These are phyloP conservation scores for Drosophila birchii DNA, from an alignment of 2,888 invertebrate species.

Conservation along the genomic window DNA sequence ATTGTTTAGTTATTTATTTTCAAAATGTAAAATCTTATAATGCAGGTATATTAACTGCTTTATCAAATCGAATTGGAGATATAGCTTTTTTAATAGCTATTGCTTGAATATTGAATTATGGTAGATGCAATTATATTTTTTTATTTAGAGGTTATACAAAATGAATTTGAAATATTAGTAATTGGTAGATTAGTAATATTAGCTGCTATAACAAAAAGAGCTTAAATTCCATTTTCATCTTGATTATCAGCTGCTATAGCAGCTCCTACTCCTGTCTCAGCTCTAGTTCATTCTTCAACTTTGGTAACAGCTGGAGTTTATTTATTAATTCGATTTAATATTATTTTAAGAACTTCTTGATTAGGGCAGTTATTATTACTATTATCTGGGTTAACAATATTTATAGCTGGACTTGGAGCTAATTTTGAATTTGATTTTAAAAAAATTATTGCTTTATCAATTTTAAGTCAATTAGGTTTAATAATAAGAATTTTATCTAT, in stretches of 20 bases:
- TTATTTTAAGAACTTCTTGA: slow-evolving; percentile 59
- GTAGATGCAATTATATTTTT: slow-evolving; percentile 86
- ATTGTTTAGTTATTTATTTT: too few species aligned
- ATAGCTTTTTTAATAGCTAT: slow-evolving; percentile 88
- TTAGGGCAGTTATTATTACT: slow-evolving; percentile 86
- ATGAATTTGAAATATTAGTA: slow-evolving; percentile 85
- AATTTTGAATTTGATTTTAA: slow-evolving; percentile 89
- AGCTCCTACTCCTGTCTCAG: slow-evolving; percentile 91
- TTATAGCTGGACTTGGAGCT: slow-evolving; percentile 87
- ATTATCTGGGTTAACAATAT: slow-evolving; percentile 87
- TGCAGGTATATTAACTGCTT: slow-evolving; percentile 89
- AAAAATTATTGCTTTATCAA: slow-evolving; percentile 92
- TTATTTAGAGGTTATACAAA: slow-evolving; percentile 86
- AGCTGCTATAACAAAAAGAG: slow-evolving; percentile 90
- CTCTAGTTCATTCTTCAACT: slow-evolving; percentile 91
- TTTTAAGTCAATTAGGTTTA: slow-evolving; percentile 87
- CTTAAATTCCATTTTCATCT: slow-evolving; percentile 92
- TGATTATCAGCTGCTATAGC: slow-evolving; percentile 91
- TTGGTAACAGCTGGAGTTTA: slow-evolving; percentile 87
- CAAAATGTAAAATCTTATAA: slow-evolving; percentile 88
- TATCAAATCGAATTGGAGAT: slow-evolving; percentile 91
- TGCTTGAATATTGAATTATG: slow-evolving; percentile 87
- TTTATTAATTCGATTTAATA: slow-evolving; percentile 85
- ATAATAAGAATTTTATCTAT: slow-evolving; percentile 89
- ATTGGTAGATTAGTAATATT: slow-evolving; percentile 85